Evolutionary conservation across 2,113 vertebrate genomes (phyloP), one percentile per base, ranked within the genome.

Genomic region (Rhynchopsitta pachyrhyncha): DNA sequence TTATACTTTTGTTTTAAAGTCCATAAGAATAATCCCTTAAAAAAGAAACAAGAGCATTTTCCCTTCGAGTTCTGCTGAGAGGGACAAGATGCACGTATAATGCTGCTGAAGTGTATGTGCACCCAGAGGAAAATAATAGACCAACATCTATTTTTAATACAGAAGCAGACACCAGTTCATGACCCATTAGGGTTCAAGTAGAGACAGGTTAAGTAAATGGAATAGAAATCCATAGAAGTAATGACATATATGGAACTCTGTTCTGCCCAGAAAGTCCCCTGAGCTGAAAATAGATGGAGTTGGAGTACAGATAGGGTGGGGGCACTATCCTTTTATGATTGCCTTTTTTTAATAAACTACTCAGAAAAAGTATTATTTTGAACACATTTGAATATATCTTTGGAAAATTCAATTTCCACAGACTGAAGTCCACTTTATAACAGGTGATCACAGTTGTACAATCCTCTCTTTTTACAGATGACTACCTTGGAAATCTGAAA

Each of bases 61-160:
- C 66, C 47, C 41, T 86, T 80, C 22, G 31, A 74, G 28, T 67
- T 83, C 20, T 59, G 23, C 28, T 64, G 28, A 73, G 49, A 28
- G 53, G 85, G 55, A 47, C 5, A 74, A 90, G 49, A 39, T 1
- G 13, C 37, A 44, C 2, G 2, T 47, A 63, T 19, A 82, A 82
- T 53, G 33, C 25, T 83, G 20, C 55, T 81, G 64, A 92, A 93
- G 69, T 53, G 13, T 63, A 29, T 84, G 55, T 68, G 55, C 39
- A 75, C 8, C 25, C 46, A 87, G 50, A 93, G 82, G 66, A 93
- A 93, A 79, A 89, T 91, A 95, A 71, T 74, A 92, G 47, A 23
- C 42, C 39, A 84, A 82, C 91, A 78, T 62, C 86, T 88, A 86
- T 90, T 92, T 94, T 94, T 93, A 91, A 86, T 90, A 64, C 20